Percentiles rank a stretch among this genome's conserved stretches.
Evolutionary conservation across 1,140 invertebrate species (phyloP).

Genomic region (Diprion similis): DNA sequence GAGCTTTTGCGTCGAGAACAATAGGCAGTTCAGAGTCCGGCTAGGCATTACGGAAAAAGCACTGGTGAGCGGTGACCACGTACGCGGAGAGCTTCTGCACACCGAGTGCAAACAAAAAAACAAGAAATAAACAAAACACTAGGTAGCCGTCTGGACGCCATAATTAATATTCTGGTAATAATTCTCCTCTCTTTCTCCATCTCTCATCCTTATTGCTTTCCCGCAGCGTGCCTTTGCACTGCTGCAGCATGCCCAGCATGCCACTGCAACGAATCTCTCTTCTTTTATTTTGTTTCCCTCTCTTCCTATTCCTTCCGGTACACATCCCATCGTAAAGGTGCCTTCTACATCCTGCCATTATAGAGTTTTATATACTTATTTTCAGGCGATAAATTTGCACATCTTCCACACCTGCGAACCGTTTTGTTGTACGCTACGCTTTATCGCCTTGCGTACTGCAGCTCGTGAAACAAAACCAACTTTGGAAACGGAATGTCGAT

Average conservation of each 20-base stretch:
- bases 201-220: conserved; percentile 13
- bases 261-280: neutral
- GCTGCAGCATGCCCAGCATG: conserved; percentile 3
- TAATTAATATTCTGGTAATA: conserved; percentile 53
- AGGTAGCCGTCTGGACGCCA: conserved; percentile 36
- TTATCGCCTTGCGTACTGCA: no score
- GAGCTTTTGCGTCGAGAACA: neutral
- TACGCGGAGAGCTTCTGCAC: neutral
- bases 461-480: no score
- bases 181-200: conserved; percentile 21
- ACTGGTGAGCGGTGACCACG: neutral
- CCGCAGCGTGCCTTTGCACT: conserved; percentile 15
- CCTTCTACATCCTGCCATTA: neutral
- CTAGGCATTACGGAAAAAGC: neutral
- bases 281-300: neutral
- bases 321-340: conserved; percentile 7
- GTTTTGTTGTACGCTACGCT: conserved; percentile 41
- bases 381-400: conserved; percentile 47
- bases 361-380: neutral
- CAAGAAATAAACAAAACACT: conserved; percentile 41
- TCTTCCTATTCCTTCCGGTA: neutral
- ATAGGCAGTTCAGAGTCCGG: neutral
- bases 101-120: conserved; percentile 34
- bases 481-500: no score
- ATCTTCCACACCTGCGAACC: conserved; percentile 20